Evolutionary conservation across 1,140 invertebrate genomes (phyloP).

Genomic region (Calephelis nemesis): DNA sequence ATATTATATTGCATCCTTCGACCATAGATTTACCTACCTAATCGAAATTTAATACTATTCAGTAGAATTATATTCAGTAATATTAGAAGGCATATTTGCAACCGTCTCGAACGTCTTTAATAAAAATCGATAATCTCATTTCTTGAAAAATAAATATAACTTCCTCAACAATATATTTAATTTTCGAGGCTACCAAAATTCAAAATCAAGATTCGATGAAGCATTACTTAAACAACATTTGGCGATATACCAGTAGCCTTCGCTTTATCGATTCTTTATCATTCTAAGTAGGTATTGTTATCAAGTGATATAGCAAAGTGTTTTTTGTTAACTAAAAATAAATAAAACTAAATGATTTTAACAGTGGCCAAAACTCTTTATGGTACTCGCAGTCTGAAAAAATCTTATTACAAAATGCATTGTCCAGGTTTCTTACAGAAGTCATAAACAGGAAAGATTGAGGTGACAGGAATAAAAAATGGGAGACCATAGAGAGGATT

Average conservation of each 20-base stretch:
- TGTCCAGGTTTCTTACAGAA: constrained; percentile 17
- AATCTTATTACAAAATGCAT: constrained; percentile 12
- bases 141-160: too few species aligned
- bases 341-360: constrained; percentile 32
- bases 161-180: too few species aligned
- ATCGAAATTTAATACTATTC: too few species aligned
- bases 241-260: neutral
- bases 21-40: too few species aligned
- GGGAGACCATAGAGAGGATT: constrained; percentile 71
- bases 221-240: neutral
- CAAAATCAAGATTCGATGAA: neutral
- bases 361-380: constrained; percentile 74
- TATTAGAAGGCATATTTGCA: too few species aligned
- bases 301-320: neutral
- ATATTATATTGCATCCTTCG: too few species aligned
- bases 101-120: too few species aligned
- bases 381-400: constrained; percentile 35
- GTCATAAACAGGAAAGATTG: constrained; percentile 20
- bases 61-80: too few species aligned
- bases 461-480: constrained; percentile 29
- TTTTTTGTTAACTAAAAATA: constrained; percentile 36
- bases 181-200: too few species aligned
- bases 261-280: constrained; percentile 1
- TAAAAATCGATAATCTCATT: too few species aligned
- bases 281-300: constrained; percentile 20